Evolutionary conservation across 2,888 invertebrate genomes (phyloP).

Genomic region (Altica lythri): DNA sequence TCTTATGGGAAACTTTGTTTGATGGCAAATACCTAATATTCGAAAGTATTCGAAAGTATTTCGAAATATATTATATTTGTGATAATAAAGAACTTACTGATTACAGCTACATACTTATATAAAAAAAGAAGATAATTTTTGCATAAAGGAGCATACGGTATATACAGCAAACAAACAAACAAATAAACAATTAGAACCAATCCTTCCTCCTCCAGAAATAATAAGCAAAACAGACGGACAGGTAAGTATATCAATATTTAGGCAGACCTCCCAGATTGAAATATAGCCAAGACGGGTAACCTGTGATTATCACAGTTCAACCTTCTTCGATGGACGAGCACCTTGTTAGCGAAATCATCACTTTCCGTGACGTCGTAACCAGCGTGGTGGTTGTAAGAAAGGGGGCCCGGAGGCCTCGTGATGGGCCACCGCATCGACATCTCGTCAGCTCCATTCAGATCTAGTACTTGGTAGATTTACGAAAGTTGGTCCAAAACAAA

Average conservation of each 20-base stretch:
- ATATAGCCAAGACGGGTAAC: constrained; percentile 47
- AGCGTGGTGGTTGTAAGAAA: constrained; percentile 31
- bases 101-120: not conserved
- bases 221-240: constrained; percentile 30
- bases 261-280: constrained; percentile 51
- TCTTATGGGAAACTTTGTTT: no score
- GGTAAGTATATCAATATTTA: constrained; percentile 35
- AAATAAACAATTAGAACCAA: not conserved
- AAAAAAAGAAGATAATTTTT: not conserved
- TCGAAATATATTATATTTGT: no score
- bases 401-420: constrained; percentile 29
- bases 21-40: no score
- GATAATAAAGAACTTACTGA: not conserved
- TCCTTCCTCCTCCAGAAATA: constrained; percentile 21
- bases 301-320: constrained; percentile 54
- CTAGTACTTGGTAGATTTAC: no score
- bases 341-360: constrained; percentile 57
- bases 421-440: constrained; percentile 25
- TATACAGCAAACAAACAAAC: no score
- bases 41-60: no score
- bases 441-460: not conserved
- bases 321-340: constrained; percentile 51
- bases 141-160: not conserved
- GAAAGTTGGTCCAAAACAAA: no score
- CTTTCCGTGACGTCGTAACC: constrained; percentile 49